A percentile compares a stretch with the other conserved stretches of the same genome.
Evolutionary conservation across 2,113 vertebrate genomes (phyloP).

Genomic region (Vireo altiloquus): DNA sequence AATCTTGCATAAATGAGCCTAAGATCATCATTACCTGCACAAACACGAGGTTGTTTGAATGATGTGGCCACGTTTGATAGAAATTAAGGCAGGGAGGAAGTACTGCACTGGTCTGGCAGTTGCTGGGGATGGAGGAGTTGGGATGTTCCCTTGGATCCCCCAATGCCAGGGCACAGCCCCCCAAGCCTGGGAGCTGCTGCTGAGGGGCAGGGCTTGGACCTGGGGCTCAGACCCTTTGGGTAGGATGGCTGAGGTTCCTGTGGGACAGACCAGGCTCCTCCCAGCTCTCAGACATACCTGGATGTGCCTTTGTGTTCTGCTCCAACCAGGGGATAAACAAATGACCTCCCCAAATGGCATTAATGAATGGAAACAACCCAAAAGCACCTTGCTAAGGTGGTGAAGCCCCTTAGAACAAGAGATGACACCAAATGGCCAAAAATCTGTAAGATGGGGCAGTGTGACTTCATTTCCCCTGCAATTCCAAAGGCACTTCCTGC

Average conservation of each 20-base stretch:
- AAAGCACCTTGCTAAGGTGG: background rate
- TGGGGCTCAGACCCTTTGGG: background rate
- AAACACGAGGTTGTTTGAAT: slow-evolving; percentile 42
- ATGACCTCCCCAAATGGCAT: background rate
- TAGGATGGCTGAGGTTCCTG: fast-evolving
- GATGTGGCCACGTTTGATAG: background rate
- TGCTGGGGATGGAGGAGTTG: background rate
- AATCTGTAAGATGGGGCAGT: fast-evolving
- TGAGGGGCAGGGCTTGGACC: background rate
- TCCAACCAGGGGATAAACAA: background rate
- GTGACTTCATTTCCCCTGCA: background rate
- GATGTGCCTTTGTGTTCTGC: background rate
- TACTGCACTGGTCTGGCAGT: fast-evolving
- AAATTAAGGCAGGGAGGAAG: background rate
- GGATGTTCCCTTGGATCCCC: background rate
- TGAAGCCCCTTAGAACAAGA: background rate
- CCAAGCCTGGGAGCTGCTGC: fast-evolving
- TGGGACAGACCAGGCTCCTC: background rate
- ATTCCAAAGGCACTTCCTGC: background rate
- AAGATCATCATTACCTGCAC: slow-evolving; percentile 78
- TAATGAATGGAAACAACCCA: background rate
- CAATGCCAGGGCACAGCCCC: background rate
- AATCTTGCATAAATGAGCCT: slow-evolving; percentile 84
- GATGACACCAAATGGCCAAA: background rate
- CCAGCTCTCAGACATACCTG: fast-evolving